Conservation (phyloP, 2,113 vertebrate species). For the Ceratotherium simum region DNA sequence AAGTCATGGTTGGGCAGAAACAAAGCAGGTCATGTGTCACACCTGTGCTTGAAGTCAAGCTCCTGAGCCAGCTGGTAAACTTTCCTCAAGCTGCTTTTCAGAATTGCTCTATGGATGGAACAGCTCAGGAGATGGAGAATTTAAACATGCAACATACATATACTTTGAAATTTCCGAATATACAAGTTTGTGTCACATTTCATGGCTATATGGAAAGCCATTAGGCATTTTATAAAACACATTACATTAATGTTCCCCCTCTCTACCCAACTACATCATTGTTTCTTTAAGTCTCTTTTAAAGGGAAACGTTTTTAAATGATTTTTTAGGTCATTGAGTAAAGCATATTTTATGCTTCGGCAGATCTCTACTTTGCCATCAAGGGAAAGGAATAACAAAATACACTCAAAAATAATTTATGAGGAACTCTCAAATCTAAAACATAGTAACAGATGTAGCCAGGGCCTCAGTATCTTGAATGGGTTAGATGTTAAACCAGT, state of each 20-base stretch:
- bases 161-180: not conserved
- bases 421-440: not conserved
- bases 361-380: not conserved
- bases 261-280: not conserved
- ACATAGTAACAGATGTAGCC: not conserved
- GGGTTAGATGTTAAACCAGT: not conserved
- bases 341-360: not conserved
- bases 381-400: not conserved
- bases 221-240: not conserved
- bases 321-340: not conserved
- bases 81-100: not conserved
- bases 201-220: not conserved
- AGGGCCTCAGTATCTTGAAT: not conserved
- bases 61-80: not conserved
- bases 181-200: not conserved
- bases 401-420: not conserved
- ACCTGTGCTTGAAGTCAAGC: not conserved
- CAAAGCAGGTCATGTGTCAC: not conserved
- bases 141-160: not conserved
- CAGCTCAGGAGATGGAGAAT: not conserved
- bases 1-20: not conserved
- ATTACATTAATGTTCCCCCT: not conserved
- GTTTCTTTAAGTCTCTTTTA: not conserved
- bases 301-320: conserved; percentile 34
- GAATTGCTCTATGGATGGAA: not conserved